phyloP scores from a whole-genome alignment of 2,113 vertebrate species.

The Eudyptes chrysolophus region DNA sequence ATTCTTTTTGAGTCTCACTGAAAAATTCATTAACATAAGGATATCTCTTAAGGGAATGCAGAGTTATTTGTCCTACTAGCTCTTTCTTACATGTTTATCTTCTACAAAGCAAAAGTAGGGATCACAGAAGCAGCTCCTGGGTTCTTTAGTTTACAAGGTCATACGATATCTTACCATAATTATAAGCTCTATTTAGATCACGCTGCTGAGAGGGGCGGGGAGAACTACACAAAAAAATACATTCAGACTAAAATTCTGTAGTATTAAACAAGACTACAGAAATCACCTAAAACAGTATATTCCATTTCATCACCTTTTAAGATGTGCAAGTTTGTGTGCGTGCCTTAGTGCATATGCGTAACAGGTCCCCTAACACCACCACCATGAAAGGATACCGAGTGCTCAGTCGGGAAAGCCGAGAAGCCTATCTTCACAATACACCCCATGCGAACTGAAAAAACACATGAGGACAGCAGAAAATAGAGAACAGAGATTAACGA shows the following conservation, averaged over 20 bases:
- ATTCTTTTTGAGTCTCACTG: not conserved
- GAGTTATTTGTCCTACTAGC: not conserved
- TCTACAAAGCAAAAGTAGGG: not conserved
- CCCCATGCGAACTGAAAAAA: not conserved
- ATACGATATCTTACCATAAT: not conserved
- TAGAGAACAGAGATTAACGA: not conserved
- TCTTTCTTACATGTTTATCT: not conserved
- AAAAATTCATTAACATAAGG: not conserved
- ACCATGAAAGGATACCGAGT: fast-evolving
- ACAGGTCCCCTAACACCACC: not conserved
- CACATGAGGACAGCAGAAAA: not conserved
- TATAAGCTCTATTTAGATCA: not conserved
- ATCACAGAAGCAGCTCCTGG: not conserved
- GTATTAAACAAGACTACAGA: not conserved
- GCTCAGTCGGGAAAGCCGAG: not conserved
- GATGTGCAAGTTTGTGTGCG: fast-evolving
- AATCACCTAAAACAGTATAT: not conserved
- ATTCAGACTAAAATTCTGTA: not conserved
- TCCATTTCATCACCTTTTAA: not conserved
- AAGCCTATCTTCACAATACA: not conserved
- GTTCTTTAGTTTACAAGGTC: not conserved
- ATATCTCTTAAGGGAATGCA: not conserved
- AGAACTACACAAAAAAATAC: not conserved
- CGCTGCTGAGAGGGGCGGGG: no score
- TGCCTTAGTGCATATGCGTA: fast-evolving